Conservation (phyloP, 2,113 vertebrate genomes). For the Rhynchomys soricoides region DNA sequence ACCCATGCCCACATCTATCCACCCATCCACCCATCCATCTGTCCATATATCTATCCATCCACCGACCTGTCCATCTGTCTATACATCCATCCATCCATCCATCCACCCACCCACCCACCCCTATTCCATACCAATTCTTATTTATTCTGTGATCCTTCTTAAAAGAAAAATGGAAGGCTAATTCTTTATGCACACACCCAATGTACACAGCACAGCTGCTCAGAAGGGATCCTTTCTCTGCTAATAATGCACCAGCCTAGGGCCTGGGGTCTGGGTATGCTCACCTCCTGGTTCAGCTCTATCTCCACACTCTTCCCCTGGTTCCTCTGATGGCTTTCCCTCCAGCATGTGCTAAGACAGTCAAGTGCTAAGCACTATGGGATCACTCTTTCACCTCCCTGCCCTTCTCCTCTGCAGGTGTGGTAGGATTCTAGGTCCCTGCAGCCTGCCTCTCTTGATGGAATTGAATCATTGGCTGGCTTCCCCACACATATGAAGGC, state of each 20-base stretch:
- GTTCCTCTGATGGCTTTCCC: not conserved
- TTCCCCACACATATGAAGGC: not conserved
- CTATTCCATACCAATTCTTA: slow-evolving; percentile 31
- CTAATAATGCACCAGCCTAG: not conserved
- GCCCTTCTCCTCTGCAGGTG: not conserved
- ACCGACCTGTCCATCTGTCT: accelerated
- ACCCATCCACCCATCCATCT: too few relatives aligned
- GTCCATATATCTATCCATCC: accelerated
- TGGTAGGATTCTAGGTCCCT: not conserved
- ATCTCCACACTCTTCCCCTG: not conserved
- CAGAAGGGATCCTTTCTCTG: slow-evolving; percentile 51
- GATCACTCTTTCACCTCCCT: not conserved
- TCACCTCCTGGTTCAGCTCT: not conserved
- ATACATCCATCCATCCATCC: not conserved
- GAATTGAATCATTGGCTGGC: not conserved
- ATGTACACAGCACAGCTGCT: not conserved
- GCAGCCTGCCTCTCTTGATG: accelerated
- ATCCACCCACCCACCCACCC: not conserved
- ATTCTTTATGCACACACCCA: not conserved
- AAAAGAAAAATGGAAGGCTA: not conserved
- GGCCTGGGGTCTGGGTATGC: not conserved
- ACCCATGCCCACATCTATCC: not conserved
- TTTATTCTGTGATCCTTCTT: not conserved
- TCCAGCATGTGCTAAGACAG: not conserved
- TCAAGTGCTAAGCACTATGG: accelerated